Evolutionary conservation across 2,888 invertebrate species (phyloP).

Genomic region (Dysmachus trigonus): DNA sequence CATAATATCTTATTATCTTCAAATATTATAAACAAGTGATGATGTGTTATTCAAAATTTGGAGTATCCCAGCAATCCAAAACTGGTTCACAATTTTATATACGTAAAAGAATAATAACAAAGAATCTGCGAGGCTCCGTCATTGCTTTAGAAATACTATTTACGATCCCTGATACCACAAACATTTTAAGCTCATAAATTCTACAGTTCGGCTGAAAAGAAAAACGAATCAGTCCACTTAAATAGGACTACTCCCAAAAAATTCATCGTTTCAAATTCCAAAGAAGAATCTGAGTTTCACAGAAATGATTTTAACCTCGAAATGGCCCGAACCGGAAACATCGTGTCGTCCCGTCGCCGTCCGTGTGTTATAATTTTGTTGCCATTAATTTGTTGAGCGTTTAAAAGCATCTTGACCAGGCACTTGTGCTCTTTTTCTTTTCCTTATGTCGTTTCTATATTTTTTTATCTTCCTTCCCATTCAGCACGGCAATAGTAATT

Average conservation of each 20-base stretch:
- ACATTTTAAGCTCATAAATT: background rate
- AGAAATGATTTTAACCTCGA: conserved; percentile 6
- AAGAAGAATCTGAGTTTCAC: background rate
- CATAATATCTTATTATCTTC: background rate
- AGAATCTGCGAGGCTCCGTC: background rate
- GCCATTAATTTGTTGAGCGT: conserved; percentile 28
- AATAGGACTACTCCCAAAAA: background rate
- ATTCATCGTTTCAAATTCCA: background rate
- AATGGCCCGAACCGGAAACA: conserved; percentile 23
- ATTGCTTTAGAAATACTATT: background rate
- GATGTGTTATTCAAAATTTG: background rate
- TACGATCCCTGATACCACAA: background rate
- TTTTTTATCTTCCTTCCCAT: background rate
- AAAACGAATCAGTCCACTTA: background rate
- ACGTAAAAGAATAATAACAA: background rate
- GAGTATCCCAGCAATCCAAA: background rate
- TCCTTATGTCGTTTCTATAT: background rate
- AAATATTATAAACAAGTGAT: background rate
- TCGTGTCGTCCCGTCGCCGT: background rate
- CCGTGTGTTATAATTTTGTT: conserved; percentile 22
- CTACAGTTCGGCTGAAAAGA: background rate
- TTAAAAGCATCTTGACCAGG: conserved; percentile 8
- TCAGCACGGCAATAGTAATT: conserved; percentile 1
- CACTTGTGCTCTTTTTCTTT: conserved; percentile 3
- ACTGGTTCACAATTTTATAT: background rate